phyloP scores from a whole-genome alignment of 2,888 invertebrate genomes.

The Tipula unca region DNA sequence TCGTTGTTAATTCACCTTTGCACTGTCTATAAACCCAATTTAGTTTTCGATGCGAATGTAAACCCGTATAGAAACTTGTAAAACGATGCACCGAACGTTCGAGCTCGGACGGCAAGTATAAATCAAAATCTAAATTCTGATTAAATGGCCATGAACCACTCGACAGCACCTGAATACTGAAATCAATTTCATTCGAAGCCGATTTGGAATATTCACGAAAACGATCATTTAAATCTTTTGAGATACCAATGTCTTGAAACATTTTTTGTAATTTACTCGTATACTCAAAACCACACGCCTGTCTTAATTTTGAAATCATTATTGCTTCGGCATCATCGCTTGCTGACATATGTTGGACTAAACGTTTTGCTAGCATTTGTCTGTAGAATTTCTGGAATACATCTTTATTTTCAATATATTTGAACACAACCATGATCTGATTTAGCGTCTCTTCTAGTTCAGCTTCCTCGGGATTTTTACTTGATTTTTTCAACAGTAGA shows the following conservation, averaged over 20 bases:
- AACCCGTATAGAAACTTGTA: slow-evolving; percentile 89
- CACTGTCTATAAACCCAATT: slow-evolving; percentile 99
- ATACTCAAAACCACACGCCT: slow-evolving; percentile 99
- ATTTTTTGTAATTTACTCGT: slow-evolving; percentile 97
- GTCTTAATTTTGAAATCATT: slow-evolving; percentile 99
- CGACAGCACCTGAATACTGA: slow-evolving; percentile 93
- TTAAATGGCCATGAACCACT: slow-evolving; percentile 99
- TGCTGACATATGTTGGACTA: slow-evolving; percentile 96
- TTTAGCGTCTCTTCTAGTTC: slow-evolving; percentile 96
- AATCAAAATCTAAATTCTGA: slow-evolving; percentile 68
- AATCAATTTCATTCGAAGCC: slow-evolving; percentile 67
- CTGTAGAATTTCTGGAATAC: slow-evolving; percentile 99
- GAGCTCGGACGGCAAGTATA: slow-evolving; percentile 88
- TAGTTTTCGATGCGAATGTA: slow-evolving; percentile 93
- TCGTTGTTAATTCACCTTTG: slow-evolving; percentile 92
- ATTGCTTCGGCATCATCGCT: slow-evolving; percentile 98
- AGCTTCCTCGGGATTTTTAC: slow-evolving; percentile 97
- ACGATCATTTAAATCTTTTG: slow-evolving; percentile 94
- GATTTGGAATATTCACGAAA: slow-evolving; percentile 77
- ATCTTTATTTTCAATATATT: slow-evolving; percentile 99
- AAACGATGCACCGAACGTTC: slow-evolving; percentile 92
- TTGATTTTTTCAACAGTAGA: slow-evolving; percentile 90
- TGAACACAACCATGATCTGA: slow-evolving; percentile 99
- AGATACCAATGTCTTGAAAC: slow-evolving; percentile 98
- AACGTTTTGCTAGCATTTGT: slow-evolving; percentile 96